Evolutionary conservation across 2,888 invertebrate species (phyloP).

Genomic region (Drosophila macrospina): DNA sequence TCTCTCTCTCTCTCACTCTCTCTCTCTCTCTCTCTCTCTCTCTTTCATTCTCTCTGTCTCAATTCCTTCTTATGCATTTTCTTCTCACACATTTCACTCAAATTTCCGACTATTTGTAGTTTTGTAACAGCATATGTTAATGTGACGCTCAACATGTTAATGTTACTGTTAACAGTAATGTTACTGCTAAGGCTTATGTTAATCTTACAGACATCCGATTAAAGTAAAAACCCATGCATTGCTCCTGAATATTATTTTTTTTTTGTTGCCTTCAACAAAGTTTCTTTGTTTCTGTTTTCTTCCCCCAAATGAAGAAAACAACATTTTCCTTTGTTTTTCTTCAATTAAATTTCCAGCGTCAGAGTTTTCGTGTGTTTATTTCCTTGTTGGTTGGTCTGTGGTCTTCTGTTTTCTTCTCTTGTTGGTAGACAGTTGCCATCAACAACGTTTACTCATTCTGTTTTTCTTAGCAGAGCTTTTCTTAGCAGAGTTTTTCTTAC

Average conservation of each 20-base stretch:
- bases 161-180: conserved; percentile 2
- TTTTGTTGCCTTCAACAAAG: too few species aligned
- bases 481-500: neutral
- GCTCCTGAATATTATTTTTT: too few species aligned
- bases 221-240: neutral
- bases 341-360: too few species aligned
- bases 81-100: neutral
- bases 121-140: neutral
- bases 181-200: too few species aligned
- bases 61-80: neutral
- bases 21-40: neutral
- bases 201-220: neutral
- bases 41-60: neutral
- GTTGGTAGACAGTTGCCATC: neutral
- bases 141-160: conserved; percentile 1
- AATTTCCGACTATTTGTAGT: neutral
- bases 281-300: neutral
- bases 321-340: neutral
- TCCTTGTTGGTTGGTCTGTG: too few species aligned
- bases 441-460: neutral
- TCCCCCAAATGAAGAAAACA: neutral
- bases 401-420: too few species aligned
- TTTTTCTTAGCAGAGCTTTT: neutral
- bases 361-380: too few species aligned
- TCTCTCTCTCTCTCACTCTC: neutral